Conservation (phyloP, 2,113 vertebrate genomes). For the Chelonoidis abingdonii region DNA sequence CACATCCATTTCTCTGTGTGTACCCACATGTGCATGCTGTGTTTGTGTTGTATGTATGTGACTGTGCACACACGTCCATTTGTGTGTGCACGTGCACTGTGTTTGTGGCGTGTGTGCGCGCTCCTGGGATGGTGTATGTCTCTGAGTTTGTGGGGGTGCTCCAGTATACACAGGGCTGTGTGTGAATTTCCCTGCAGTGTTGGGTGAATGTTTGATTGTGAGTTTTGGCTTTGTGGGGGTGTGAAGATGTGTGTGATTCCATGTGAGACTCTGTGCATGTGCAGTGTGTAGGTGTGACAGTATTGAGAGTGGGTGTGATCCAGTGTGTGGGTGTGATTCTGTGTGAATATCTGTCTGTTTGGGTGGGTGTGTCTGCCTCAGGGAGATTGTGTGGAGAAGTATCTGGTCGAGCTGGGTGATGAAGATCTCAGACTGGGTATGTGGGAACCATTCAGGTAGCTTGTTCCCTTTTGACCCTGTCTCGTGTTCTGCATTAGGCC, state of each 20-base stretch:
- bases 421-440: background rate
- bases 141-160: background rate
- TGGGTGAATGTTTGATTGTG: background rate
- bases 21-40: background rate
- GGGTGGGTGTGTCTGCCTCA: background rate
- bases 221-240: background rate
- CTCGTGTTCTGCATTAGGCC: background rate
- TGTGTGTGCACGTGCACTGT: background rate
- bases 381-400: background rate
- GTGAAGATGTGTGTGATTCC: constrained; percentile 20
- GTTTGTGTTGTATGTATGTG: background rate
- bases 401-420: background rate
- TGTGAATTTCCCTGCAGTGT: background rate
- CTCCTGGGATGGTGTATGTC: background rate
- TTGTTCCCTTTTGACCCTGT: background rate
- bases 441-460: background rate
- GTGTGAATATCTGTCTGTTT: background rate
- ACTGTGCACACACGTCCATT: rapidly evolving
- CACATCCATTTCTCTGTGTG: background rate
- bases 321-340: no score
- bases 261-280: background rate
- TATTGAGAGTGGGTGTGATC: background rate
- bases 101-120: background rate
- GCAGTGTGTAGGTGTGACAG: constrained; percentile 51
- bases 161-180: rapidly evolving